Conservation (phyloP, 2,113 vertebrate species). For the Stegostoma tigrinum region DNA sequence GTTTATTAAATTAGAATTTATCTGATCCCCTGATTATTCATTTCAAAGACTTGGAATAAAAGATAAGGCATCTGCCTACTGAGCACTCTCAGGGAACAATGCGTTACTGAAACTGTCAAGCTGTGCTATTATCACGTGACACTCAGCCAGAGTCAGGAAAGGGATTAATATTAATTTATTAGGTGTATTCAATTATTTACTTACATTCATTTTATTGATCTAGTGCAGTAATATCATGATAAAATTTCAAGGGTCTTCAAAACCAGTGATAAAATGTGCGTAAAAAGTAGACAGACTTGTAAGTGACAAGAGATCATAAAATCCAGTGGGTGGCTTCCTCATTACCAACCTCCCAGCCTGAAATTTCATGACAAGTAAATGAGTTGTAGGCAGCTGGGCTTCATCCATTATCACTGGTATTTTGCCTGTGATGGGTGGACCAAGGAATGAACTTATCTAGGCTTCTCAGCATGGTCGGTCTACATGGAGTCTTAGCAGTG, state of each 20-base stretch:
- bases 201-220: not conserved
- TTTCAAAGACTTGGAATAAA: not conserved
- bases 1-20: slow-evolving; percentile 1
- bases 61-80: not conserved
- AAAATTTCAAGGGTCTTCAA: not conserved
- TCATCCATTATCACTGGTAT: too few species aligned
- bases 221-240: not conserved
- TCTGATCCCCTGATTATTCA: not conserved
- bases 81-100: not conserved
- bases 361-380: too few species aligned
- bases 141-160: not conserved
- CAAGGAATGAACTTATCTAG: too few species aligned
- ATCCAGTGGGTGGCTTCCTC: not conserved
- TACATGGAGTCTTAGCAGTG: too few species aligned
- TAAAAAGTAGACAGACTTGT: not conserved
- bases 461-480: too few species aligned
- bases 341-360: too few species aligned
- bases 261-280: not conserved
- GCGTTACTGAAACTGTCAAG: not conserved
- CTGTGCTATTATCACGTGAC: not conserved
- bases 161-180: not conserved
- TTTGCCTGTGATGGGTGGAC: too few species aligned
- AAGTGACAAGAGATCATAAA: not conserved
- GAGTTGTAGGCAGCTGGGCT: too few species aligned
- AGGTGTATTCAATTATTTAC: too few species aligned